These are phyloP conservation scores for Sycophaga agraensis DNA, from an alignment of 1,140 invertebrate genomes.

Conservation along the genomic window DNA sequence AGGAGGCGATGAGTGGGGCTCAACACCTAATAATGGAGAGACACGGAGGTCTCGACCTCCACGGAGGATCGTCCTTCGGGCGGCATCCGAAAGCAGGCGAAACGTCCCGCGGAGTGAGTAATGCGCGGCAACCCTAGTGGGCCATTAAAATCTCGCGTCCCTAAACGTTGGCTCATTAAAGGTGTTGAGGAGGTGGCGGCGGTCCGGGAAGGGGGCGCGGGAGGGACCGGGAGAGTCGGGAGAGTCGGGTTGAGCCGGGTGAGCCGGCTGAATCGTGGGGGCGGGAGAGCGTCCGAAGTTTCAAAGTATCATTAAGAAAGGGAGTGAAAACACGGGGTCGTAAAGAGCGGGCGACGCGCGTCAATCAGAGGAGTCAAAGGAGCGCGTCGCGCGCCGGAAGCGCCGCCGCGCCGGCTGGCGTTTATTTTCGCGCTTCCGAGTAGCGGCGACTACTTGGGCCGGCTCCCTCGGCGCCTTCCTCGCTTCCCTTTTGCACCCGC, in stretches of 20 bases:
- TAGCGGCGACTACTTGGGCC: neutral
- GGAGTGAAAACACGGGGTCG: conserved; percentile 28
- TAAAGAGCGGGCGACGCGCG: conserved; percentile 29
- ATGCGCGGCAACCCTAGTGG: neutral
- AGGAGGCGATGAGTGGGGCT: no score
- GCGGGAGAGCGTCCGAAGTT: no score
- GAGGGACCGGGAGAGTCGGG: neutral
- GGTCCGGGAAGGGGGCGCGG: no score
- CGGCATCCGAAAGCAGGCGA: no score
- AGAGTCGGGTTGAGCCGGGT: neutral
- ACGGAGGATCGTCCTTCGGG: no score
- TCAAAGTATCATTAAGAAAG: conserved; percentile 31
- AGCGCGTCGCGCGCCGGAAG: conserved; percentile 4
- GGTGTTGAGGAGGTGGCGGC: no score
- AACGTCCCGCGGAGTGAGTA: no score
- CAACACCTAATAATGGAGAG: no score
- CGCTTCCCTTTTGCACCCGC: no score
- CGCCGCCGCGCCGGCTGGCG: neutral
- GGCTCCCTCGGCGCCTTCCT: no score
- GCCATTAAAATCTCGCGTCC: conserved; percentile 17
- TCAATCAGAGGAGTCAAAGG: conserved; percentile 30
- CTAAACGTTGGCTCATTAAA: conserved; percentile 28
- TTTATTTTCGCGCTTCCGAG: conserved; percentile 33
- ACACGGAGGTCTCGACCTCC: no score
- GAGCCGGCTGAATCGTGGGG: no score